Conservation (phyloP, 2,797 vertebrate species). For the Lates japonicus region DNA sequence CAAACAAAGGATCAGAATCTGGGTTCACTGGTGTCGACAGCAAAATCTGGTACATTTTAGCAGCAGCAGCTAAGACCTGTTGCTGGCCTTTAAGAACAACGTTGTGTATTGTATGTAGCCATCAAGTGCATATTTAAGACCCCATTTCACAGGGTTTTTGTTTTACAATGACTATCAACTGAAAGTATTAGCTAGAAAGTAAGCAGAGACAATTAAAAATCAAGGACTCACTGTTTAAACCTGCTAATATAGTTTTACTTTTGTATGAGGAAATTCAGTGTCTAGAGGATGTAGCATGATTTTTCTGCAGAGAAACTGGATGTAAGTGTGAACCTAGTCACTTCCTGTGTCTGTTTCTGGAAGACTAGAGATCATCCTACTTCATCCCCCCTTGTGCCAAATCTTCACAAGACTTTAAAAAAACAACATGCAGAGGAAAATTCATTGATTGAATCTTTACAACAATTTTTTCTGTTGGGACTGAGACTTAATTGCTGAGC, state of each 20-base stretch:
- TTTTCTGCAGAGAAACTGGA: background rate
- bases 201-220: background rate
- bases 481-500: background rate
- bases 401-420: background rate
- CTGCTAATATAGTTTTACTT: background rate
- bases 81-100: background rate
- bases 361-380: background rate
- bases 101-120: background rate
- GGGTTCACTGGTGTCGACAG: background rate
- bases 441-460: background rate
- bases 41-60: background rate
- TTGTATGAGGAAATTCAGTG: background rate
- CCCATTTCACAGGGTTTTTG: background rate
- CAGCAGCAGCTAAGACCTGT: background rate
- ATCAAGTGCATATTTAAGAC: background rate
- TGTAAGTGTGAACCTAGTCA: background rate
- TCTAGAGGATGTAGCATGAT: background rate
- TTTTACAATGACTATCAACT: background rate
- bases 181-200: background rate
- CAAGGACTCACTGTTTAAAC: background rate
- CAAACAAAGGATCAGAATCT: conserved; percentile 1
- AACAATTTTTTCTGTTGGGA: background rate
- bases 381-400: background rate
- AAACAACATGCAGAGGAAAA: background rate
- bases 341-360: background rate